Evolutionary conservation across 2,888 invertebrate genomes (phyloP).

Genomic region (Tetragnatha montana): DNA sequence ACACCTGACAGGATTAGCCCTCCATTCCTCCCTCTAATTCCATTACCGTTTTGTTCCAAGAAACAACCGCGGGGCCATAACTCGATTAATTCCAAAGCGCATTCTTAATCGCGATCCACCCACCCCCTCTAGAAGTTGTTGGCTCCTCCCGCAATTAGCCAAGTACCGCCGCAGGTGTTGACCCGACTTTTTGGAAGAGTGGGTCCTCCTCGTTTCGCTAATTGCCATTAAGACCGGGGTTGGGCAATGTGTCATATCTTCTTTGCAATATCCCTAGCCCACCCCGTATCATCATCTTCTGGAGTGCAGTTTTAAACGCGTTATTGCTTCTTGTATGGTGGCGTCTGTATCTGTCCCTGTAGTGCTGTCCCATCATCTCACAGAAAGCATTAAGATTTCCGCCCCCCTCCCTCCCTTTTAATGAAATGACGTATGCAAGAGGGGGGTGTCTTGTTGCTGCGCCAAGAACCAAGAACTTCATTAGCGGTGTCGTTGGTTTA

Average conservation of each 20-base stretch:
- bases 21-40: conserved; percentile 41
- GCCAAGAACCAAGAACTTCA: too few relatives aligned
- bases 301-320: neutral
- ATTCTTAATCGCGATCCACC: conserved; percentile 64
- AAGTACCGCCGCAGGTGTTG: conserved; percentile 65
- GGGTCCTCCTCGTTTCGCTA: conserved; percentile 62
- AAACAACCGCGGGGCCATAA: conserved; percentile 33
- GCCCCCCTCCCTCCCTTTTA: too few relatives aligned
- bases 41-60: conserved; percentile 29
- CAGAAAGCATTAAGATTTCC: too few relatives aligned
- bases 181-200: conserved; percentile 49
- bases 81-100: conserved; percentile 63
- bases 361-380: too few relatives aligned
- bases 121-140: conserved; percentile 53
- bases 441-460: too few relatives aligned
- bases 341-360: neutral
- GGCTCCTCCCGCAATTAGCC: conserved; percentile 55
- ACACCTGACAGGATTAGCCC: conserved; percentile 40
- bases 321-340: neutral
- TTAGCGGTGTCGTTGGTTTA: too few relatives aligned
- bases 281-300: neutral
- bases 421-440: too few relatives aligned
- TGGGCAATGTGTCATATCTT: conserved; percentile 10
- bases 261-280: neutral
- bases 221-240: conserved; percentile 64